A percentile compares a stretch with the other conserved stretches of the same genome.
Evolutionary conservation across 1,140 invertebrate genomes (phyloP).

Genomic region (Euwallacea fornicatus): DNA sequence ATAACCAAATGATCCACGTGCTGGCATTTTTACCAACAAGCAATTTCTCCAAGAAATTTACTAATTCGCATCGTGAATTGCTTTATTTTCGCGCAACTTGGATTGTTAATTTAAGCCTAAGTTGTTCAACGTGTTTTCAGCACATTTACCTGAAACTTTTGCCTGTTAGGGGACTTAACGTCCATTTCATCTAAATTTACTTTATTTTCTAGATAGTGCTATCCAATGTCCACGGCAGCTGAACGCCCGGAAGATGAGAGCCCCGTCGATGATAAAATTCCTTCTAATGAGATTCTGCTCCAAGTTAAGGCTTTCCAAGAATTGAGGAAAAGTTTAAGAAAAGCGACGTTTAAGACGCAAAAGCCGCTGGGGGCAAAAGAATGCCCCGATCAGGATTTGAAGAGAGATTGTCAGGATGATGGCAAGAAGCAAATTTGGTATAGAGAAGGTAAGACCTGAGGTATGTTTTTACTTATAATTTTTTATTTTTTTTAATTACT

Average conservation of each 20-base stretch:
- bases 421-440: constrained; percentile 3
- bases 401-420: constrained; percentile 19
- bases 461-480: too few relatives aligned
- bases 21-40: too few relatives aligned
- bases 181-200: too few relatives aligned
- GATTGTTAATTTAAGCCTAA: too few relatives aligned
- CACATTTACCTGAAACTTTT: too few relatives aligned
- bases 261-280: constrained; percentile 1
- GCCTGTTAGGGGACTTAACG: too few relatives aligned
- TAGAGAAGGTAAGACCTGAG: constrained; percentile 3
- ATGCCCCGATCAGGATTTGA: not conserved
- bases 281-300: constrained; percentile 15
- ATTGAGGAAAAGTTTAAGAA: constrained; percentile 19
- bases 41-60: too few relatives aligned
- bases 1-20: too few relatives aligned
- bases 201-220: not conserved
- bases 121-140: too few relatives aligned
- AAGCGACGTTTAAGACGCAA: constrained; percentile 15
- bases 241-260: not conserved
- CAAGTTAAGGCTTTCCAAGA: constrained; percentile 23
- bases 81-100: too few relatives aligned
- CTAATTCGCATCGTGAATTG: too few relatives aligned
- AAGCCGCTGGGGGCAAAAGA: not conserved
- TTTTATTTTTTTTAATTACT: too few relatives aligned
- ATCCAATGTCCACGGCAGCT: constrained; percentile 4